Evolutionary conservation across 2,797 vertebrate species (phyloP).

Genomic region (Pelobates cultripes): DNA sequence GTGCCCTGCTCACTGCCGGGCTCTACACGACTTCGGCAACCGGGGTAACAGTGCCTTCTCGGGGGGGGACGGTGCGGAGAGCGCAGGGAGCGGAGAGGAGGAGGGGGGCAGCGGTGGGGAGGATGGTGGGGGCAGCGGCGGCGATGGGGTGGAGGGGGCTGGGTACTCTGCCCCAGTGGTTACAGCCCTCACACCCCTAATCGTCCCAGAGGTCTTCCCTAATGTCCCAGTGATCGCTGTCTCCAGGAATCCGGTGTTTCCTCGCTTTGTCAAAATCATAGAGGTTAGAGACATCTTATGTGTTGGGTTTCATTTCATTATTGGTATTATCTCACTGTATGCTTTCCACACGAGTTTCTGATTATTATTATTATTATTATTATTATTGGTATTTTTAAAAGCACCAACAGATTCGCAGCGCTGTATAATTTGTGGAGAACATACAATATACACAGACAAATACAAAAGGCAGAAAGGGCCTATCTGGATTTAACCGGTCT

Average conservation of each 20-base stretch:
- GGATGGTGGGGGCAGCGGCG: conserved; percentile 58
- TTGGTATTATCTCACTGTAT: too few relatives aligned
- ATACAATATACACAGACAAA: too few relatives aligned
- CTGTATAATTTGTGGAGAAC: too few relatives aligned
- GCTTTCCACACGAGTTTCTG: too few relatives aligned
- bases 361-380: too few relatives aligned
- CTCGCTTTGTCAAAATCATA: conserved; percentile 96
- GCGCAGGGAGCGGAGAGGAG: conserved; percentile 64
- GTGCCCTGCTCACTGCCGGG: conserved; percentile 57
- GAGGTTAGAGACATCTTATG: conserved; percentile 74
- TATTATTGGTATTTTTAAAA: too few relatives aligned
- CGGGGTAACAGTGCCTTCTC: conserved; percentile 67
- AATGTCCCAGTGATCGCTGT: conserved; percentile 92
- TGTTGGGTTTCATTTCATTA: too few relatives aligned
- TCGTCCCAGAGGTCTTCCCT: conserved; percentile 91
- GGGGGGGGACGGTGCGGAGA: conserved; percentile 73
- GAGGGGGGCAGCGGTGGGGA: conserved; percentile 68
- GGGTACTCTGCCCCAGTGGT: conserved; percentile 75
- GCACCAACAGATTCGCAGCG: too few relatives aligned
- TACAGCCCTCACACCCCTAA: conserved; percentile 89
- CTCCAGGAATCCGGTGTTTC: conserved; percentile 86
- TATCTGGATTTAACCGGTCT: too few relatives aligned
- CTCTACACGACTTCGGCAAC: conserved; percentile 65
- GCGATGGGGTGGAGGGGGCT: conserved; percentile 66
- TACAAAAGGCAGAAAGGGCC: too few relatives aligned